Conservation (phyloP, 2,888 invertebrate species). For the Argynnis bischoffii region DNA sequence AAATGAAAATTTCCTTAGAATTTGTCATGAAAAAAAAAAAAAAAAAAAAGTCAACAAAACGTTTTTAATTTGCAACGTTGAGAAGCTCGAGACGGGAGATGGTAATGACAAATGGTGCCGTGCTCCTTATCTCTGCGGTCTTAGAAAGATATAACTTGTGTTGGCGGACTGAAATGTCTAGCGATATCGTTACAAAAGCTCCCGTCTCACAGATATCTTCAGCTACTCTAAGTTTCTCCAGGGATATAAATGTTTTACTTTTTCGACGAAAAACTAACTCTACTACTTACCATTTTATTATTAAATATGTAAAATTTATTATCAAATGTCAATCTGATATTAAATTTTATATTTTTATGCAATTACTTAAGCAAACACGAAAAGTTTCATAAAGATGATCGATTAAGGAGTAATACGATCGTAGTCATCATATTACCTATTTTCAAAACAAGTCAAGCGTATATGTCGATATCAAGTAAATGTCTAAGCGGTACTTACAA, state of each 20-base stretch:
- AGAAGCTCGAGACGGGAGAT: slow-evolving; percentile 49
- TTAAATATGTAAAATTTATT: neutral
- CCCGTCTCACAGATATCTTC: slow-evolving; percentile 57
- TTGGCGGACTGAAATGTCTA: slow-evolving; percentile 59
- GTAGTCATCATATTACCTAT: neutral
- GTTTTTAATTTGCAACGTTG: slow-evolving; percentile 10
- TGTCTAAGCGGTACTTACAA: no score
- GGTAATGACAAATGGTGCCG: slow-evolving; percentile 66
- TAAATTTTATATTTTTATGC: no score
- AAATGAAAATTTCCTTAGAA: no score
- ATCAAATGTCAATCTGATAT: no score
- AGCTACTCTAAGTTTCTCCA: slow-evolving; percentile 49
- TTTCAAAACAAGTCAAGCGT: neutral
- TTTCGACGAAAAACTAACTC: slow-evolving; percentile 28
- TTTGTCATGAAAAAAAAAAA: no score
- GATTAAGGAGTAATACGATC: neutral
- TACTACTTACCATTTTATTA: neutral
- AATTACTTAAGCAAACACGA: no score
- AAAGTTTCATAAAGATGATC: neutral
- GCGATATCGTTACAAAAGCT: slow-evolving; percentile 61
- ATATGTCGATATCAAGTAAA: neutral
- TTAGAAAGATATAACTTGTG: slow-evolving; percentile 60
- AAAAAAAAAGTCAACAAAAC: slow-evolving; percentile 4
- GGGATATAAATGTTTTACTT: slow-evolving; percentile 50
- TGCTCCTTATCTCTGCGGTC: slow-evolving; percentile 62